Evolutionary conservation across 1,140 invertebrate species (phyloP), one percentile per base, ranked within the genome.

Genomic region (Bombus superbus): DNA sequence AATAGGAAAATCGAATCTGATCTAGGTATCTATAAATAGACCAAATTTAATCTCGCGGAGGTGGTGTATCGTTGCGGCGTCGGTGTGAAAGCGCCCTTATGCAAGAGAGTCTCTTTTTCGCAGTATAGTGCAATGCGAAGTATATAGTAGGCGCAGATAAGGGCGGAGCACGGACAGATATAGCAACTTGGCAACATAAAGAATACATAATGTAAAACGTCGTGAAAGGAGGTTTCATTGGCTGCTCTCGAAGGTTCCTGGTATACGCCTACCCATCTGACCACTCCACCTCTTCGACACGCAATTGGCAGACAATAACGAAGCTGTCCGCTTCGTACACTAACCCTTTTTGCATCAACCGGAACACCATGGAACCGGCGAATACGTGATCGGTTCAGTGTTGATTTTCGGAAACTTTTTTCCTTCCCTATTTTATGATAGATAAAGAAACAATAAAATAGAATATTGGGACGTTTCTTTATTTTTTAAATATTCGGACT

Each of bases 101-200:
- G 74, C 83, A 81, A 73, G 71, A 87, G n/a, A n/a, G 47, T 25
- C 53, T 86, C 66, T 73, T 83, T 83, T 81, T 64, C 68, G 57
- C 25, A 10, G 42, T 62, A 66, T 53, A 72, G 35, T 42, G 71
- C 71, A n/a, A 8, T 5, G 62, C 47, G 53, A 42, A 53, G 38
- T 71, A 79, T 77, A 83, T 44, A 71, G 38, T 44, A 71, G 38
- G 42, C 35, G 64, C 47, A 75, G 75, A 74, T 85, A 92, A 94
- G 93, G 94, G 94, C 94, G 94, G 94, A 93, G 94, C 93, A 84
- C 91, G 84, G 62, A 92, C 89, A 93, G 93, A 93, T 93, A 94
- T 93, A 94, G 93, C 91, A 91, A 94, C 94, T 93, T 94, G 92
- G 92, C 90, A 94, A 94, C 92, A 92, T 94, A 94, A 94, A 94